Percentiles rank a stretch among this genome's conserved stretches.
Evolutionary conservation across 2,797 vertebrate genomes (phyloP).

Genomic region (Crotalus adamanteus): DNA sequence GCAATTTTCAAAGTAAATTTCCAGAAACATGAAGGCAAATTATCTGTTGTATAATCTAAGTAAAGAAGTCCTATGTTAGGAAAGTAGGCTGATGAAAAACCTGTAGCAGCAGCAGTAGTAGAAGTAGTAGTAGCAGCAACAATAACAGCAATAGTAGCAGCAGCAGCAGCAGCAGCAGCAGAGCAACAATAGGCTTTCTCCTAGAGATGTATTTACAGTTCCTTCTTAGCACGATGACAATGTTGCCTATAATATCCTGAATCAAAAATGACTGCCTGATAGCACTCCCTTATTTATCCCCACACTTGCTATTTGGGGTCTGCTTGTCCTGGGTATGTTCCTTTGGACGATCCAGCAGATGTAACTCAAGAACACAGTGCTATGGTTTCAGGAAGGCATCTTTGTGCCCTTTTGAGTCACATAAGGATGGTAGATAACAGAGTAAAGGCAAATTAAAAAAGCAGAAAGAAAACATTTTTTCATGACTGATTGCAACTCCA

Average conservation of each 20-base stretch:
- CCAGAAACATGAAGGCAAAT: background rate
- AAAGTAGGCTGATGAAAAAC: background rate
- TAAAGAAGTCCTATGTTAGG: background rate
- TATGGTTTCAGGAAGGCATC: constrained; percentile 27
- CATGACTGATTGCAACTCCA: background rate
- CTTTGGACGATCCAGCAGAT: constrained; percentile 29
- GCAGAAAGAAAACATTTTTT: background rate
- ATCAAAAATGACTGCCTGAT: constrained; percentile 18
- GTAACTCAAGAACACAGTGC: constrained; percentile 37
- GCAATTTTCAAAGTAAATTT: background rate
- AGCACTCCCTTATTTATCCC: constrained; percentile 33
- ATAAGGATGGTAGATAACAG: background rate
- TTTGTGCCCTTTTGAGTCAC: constrained; percentile 19
- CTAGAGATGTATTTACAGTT: constrained; percentile 11
- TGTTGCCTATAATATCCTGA: constrained; percentile 4
- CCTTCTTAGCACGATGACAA: background rate
- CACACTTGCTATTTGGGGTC: constrained; percentile 41
- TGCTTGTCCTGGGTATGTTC: constrained; percentile 33
- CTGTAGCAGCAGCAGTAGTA: background rate
- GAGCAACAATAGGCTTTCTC: background rate
- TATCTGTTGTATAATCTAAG: background rate
- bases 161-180: background rate
- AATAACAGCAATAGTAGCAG: background rate
- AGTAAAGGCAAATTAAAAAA: constrained; percentile 18
- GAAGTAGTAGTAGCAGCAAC: background rate